Percentiles rank a stretch among this genome's conserved stretches.
phyloP scores from a whole-genome alignment of 2,797 vertebrate genomes.

The Brachyalestes nurse region DNA sequence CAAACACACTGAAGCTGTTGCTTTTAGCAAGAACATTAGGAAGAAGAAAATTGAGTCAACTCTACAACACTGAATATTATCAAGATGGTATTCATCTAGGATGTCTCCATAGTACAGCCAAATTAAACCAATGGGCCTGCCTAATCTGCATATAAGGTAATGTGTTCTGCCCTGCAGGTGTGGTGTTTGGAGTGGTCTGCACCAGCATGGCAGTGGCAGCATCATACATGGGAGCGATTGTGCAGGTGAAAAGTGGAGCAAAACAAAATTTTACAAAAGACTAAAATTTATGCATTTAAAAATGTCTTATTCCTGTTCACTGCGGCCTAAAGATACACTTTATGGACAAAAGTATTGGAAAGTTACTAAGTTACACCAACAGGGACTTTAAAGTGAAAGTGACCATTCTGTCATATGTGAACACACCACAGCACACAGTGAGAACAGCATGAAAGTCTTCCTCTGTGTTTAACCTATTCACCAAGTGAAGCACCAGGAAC shows the following conservation, averaged over 20 bases:
- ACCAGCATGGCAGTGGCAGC: constrained; percentile 81
- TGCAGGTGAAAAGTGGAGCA: constrained; percentile 76
- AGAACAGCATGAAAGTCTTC: too few species aligned
- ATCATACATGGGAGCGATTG: constrained; percentile 80
- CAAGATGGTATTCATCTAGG: not conserved
- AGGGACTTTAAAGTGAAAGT: too few species aligned
- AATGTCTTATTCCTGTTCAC: too few species aligned
- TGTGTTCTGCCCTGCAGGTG: constrained; percentile 67
- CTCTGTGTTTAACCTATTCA: too few species aligned
- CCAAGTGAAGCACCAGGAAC: too few species aligned
- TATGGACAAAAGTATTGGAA: too few species aligned
- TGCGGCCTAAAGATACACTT: too few species aligned
- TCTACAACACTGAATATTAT: not conserved
- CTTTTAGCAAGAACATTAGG: not conserved
- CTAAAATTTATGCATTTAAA: too few species aligned
- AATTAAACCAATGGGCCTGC: not conserved
- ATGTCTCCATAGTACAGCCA: not conserved
- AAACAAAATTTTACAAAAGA: too few species aligned
- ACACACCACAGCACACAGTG: too few species aligned
- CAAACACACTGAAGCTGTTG: not conserved
- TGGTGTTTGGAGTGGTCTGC: constrained; percentile 80
- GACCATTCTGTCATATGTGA: too few species aligned
- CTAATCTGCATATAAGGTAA: not conserved
- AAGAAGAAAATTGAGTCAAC: not conserved
- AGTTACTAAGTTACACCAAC: too few species aligned